Percentiles rank a stretch among this genome's conserved stretches.
Evolutionary conservation across 1,140 invertebrate species (phyloP).

Genomic region (Caerostris darwini): DNA sequence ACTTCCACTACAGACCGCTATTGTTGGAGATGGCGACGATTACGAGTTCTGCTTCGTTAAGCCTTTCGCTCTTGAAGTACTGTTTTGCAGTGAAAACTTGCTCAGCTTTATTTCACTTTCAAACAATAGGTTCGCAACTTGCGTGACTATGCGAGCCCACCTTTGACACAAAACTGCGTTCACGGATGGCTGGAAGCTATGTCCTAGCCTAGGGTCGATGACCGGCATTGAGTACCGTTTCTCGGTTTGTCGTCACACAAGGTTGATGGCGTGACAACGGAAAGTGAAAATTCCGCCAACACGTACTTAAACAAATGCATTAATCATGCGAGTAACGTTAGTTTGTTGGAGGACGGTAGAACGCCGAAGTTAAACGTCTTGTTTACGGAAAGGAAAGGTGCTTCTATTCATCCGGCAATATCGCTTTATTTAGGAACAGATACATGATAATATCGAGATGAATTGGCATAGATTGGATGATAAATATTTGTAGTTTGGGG

Average conservation of each 20-base stretch:
- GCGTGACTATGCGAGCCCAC: conserved; percentile 71
- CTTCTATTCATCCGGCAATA: neutral
- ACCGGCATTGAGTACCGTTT: conserved; percentile 60
- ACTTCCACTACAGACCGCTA: conserved; percentile 31
- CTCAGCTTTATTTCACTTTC: conserved; percentile 70
- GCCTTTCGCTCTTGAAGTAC: conserved; percentile 70
- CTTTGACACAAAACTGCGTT: conserved; percentile 71
- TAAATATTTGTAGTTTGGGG: too few relatives aligned
- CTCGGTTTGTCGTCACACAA: conserved; percentile 36
- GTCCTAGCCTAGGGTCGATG: conserved; percentile 59
- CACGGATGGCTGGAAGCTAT: conserved; percentile 65
- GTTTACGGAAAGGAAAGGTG: conserved; percentile 21
- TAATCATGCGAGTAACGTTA: conserved; percentile 25
- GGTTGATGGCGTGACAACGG: conserved; percentile 46
- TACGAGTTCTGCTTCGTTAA: conserved; percentile 70
- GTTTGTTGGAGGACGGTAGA: neutral
- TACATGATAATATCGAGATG: too few relatives aligned
- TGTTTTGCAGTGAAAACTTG: conserved; percentile 64
- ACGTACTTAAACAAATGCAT: conserved; percentile 19
- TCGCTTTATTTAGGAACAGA: neutral
- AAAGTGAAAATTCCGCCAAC: conserved; percentile 64
- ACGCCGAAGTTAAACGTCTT: neutral
- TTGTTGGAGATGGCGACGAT: conserved; percentile 20
- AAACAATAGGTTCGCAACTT: conserved; percentile 51
- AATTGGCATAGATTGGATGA: too few relatives aligned